A percentile compares a stretch with the other conserved stretches of the same genome.
phyloP scores from a whole-genome alignment of 2,797 vertebrate species.

The Cyprinella venusta region DNA sequence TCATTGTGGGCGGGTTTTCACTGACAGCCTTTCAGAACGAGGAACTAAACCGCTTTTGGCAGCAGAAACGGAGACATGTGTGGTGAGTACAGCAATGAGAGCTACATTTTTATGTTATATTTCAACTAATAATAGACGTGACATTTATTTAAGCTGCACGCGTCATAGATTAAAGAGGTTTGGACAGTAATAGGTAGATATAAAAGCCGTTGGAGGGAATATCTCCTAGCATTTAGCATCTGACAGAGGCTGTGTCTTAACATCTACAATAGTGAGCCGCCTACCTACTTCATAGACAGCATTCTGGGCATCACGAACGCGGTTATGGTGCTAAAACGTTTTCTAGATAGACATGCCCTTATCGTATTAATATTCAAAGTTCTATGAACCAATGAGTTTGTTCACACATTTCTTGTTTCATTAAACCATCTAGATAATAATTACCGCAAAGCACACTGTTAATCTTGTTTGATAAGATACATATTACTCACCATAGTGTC shows the following conservation, averaged over 20 bases:
- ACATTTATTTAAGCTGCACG: background rate
- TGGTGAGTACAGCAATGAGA: conserved; percentile 72
- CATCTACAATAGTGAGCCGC: background rate
- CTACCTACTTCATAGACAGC: background rate
- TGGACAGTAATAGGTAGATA: background rate
- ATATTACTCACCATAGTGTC: background rate
- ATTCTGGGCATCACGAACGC: background rate
- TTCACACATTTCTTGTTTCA: background rate
- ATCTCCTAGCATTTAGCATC: conserved; percentile 40
- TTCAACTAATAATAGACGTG: background rate
- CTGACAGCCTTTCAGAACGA: conserved; percentile 63
- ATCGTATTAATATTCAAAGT: background rate
- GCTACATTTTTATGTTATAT: background rate
- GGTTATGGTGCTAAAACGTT: background rate
- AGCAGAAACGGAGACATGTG: conserved; percentile 75
- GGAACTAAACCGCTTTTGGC: conserved; percentile 61
- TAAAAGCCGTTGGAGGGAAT: background rate
- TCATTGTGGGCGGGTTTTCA: conserved; percentile 49
- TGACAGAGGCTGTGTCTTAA: conserved; percentile 1
- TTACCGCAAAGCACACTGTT: background rate
- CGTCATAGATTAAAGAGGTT: background rate
- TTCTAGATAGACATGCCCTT: background rate
- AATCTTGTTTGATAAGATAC: background rate
- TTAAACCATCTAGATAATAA: background rate
- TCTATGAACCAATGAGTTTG: background rate